Percentiles rank a stretch among this genome's conserved stretches.
These are phyloP conservation scores for Chironomus striatipennis DNA, from an alignment of 1,140 invertebrate genomes.

Conservation along the genomic window DNA sequence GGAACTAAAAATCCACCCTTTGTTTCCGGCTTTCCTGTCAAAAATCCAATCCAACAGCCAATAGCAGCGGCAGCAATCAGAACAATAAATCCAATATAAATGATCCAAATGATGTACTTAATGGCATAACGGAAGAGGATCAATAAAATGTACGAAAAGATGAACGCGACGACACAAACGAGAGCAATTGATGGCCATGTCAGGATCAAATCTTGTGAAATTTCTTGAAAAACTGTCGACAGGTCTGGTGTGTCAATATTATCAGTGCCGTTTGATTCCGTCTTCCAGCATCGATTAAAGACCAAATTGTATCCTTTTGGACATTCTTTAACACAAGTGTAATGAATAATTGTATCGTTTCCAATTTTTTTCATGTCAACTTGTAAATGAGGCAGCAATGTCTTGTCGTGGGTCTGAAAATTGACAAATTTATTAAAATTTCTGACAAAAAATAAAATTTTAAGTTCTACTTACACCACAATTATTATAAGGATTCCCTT, in stretches of 20 bases:
- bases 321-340: neutral
- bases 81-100: constrained; percentile 50
- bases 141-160: constrained; percentile 48
- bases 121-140: constrained; percentile 54
- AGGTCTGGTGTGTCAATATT: neutral
- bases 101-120: constrained; percentile 59
- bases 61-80: constrained; percentile 50
- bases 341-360: neutral
- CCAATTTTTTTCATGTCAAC: neutral
- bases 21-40: constrained; percentile 29
- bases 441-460: no score
- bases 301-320: neutral
- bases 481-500: constrained; percentile 26
- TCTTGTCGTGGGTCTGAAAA: neutral
- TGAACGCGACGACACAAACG: neutral
- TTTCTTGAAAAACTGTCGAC: neutral
- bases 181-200: neutral
- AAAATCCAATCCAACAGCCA: constrained; percentile 53
- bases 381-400: neutral
- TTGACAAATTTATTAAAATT: neutral
- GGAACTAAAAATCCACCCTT: constrained; percentile 41
- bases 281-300: neutral
- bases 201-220: neutral
- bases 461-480: neutral
- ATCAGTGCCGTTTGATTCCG: neutral